Evolutionary conservation across 2,888 invertebrate species (phyloP).

Genomic region (Agrochola lota): DNA sequence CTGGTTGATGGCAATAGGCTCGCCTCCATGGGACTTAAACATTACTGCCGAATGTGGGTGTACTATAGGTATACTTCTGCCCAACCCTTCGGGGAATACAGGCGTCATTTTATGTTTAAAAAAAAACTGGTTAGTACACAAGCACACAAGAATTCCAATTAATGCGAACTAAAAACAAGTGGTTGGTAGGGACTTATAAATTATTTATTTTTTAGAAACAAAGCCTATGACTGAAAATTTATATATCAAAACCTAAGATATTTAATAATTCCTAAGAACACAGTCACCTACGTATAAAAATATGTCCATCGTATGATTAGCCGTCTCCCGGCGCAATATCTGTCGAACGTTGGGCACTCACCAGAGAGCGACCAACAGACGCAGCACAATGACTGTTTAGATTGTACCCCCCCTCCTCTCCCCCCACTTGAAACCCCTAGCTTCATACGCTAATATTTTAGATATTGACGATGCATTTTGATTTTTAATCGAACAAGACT

Average conservation of each 20-base stretch:
- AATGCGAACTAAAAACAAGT: no score
- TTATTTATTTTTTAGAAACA: not conserved
- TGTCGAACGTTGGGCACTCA: constrained; percentile 60
- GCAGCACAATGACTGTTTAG: constrained; percentile 67
- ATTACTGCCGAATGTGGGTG: no score
- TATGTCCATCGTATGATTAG: constrained; percentile 50
- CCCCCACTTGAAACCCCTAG: constrained; percentile 38
- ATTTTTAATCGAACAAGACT: constrained; percentile 24
- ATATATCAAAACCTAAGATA: not conserved
- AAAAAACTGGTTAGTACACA: no score
- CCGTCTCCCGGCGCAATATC: constrained; percentile 56
- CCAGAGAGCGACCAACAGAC: constrained; percentile 53
- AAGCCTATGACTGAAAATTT: not conserved
- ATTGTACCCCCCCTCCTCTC: constrained; percentile 56
- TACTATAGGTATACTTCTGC: no score
- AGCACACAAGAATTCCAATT: not conserved
- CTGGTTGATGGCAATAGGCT: no score
- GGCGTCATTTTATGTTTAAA: no score
- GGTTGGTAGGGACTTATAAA: not conserved
- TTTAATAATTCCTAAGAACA: not conserved
- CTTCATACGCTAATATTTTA: constrained; percentile 51
- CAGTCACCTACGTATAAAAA: constrained; percentile 21
- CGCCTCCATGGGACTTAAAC: no score
- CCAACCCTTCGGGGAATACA: no score
- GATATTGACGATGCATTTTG: constrained; percentile 41